phyloP scores from a whole-genome alignment of 2,797 vertebrate species.

The Pangasius macronema region DNA sequence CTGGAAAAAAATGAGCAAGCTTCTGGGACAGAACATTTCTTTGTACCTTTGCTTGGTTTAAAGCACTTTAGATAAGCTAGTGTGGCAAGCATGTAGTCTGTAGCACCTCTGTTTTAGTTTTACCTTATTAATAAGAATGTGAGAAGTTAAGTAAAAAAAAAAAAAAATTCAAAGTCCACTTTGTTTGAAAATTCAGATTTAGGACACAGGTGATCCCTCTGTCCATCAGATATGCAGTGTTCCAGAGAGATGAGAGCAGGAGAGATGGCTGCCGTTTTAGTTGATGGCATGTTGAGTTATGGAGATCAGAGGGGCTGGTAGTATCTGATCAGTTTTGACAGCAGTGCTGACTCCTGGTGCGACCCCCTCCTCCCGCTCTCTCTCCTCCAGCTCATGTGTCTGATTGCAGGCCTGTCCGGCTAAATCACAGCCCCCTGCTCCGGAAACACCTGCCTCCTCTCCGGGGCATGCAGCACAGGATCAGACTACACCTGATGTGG shows the following conservation, averaged over 20 bases:
- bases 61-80: neutral
- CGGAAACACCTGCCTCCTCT: constrained; percentile 73
- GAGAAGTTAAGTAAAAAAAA: neutral
- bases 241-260: constrained; percentile 11
- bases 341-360: constrained; percentile 68
- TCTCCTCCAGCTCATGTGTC: constrained; percentile 50
- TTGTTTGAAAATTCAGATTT: constrained; percentile 2
- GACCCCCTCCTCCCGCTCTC: constrained; percentile 59
- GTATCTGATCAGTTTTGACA: constrained; percentile 70
- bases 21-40: neutral
- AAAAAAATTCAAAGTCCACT: neutral
- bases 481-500: constrained; percentile 70
- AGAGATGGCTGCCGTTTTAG: constrained; percentile 43
- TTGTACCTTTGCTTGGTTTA: neutral
- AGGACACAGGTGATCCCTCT: constrained; percentile 28
- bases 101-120: neutral
- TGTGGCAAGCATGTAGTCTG: neutral
- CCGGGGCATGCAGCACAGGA: constrained; percentile 57
- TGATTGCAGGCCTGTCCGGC: constrained; percentile 76
- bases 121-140: neutral
- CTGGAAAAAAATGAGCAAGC: neutral
- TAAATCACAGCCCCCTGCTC: constrained; percentile 68
- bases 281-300: constrained; percentile 52
- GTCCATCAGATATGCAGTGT: constrained; percentile 53
- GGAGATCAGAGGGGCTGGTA: constrained; percentile 60